Evolutionary conservation across 1,140 invertebrate genomes (phyloP), one percentile per base, ranked within the genome.

Genomic region (Listronotus bonariensis): DNA sequence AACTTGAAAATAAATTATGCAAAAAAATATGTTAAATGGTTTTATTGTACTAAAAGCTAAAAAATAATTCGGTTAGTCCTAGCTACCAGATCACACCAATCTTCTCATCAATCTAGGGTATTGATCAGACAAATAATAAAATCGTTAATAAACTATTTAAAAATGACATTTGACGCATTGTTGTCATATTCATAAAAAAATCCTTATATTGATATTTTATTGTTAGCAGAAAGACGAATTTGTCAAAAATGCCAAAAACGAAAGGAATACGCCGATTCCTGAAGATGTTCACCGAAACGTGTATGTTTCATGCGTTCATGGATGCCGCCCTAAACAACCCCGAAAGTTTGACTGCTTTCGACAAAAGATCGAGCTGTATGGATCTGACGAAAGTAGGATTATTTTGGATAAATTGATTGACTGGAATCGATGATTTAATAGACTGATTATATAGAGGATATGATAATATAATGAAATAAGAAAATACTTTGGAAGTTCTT

Each of bases 261-360:
- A 86, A 87, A 75, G 85, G 85, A 49, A 82, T 87, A 17, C 83
- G 84, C 65, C 83, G 86, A 57, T 92, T 92, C 76, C 80, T 92
- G 8, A 88, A 92, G 68, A 92, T 90, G 90, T 93, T 93, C 78
- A 86, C 87, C 0, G 89, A 92, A 76, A 92, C 91, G 8, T 87
- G 90, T 12, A 92, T 92, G 89, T 93, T 92, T 74, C 72, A 76
- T 43, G 69, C 73, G 31, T 83, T 82, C 64, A 73, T 82, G 8
- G 76, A 78, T 38, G 51, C 67, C 12, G 71, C 71, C 10, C 38
- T 72, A 9, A 69, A 59, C 15, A 73, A 75, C 71, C 68, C 72
- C 0, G 67, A 74, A 48, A 73, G 62, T 55, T 69, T 75, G 40
- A 46, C 61, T 8, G 45, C 70, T 15, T 78, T 78, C 63, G 77